phyloP scores from a whole-genome alignment of 1,140 invertebrate genomes.

The Brachionus paranguensis region DNA sequence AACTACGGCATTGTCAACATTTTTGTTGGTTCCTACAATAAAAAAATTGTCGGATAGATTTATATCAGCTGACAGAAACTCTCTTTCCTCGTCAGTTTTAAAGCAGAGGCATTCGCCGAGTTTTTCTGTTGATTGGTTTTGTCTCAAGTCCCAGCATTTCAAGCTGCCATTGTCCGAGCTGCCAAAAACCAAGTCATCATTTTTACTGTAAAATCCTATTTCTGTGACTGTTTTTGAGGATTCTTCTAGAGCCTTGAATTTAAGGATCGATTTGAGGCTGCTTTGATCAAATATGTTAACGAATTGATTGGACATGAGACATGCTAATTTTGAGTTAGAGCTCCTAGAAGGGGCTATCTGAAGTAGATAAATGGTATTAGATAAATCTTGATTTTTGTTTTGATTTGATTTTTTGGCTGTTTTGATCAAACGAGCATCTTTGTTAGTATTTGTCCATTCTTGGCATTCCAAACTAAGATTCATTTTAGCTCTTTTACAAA shows the following conservation, averaged over 20 bases:
- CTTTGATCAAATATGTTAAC: not conserved
- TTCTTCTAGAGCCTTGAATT: not conserved
- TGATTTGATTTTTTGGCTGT: not conserved
- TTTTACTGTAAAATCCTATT: conserved; percentile 24
- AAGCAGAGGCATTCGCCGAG: not conserved
- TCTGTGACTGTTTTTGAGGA: not conserved
- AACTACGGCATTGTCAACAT: conserved; percentile 21
- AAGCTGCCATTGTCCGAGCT: not conserved
- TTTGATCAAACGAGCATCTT: not conserved
- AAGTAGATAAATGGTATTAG: not conserved
- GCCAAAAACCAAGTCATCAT: not conserved
- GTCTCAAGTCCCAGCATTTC: conserved; percentile 30
- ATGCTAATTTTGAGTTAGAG: not conserved
- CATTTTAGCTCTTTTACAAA: not conserved
- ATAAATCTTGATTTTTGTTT: not conserved
- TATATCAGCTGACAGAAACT: conserved; percentile 4
- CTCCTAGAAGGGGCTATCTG: not conserved
- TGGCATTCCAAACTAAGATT: not conserved
- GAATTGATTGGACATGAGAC: not conserved
- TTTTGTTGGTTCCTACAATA: conserved; percentile 11
- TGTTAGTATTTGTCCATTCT: conserved; percentile 15
- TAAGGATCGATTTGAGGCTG: not conserved
- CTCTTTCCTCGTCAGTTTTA: not conserved
- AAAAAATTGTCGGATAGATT: not conserved
- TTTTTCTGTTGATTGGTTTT: not conserved